Conservation (phyloP, 2,797 vertebrate species). For the Anisognathus igniventris region DNA sequence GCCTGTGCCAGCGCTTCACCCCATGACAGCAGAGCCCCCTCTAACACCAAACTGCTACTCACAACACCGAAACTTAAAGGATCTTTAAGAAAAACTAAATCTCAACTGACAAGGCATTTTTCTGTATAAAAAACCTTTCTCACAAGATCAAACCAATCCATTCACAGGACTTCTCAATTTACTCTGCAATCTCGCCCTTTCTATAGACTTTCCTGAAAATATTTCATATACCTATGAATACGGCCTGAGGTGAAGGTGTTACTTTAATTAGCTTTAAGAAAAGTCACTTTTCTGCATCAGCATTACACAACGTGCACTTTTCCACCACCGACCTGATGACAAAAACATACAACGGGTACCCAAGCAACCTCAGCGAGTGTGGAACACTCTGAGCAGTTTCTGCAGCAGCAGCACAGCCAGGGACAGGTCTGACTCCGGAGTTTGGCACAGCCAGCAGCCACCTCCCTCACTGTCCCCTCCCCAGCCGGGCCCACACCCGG, state of each 20-base stretch:
- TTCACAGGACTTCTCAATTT: neutral
- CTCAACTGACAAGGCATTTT: neutral
- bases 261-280: neutral
- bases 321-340: accelerated
- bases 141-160: neutral
- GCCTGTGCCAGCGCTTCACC: neutral
- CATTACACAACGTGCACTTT: neutral
- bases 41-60: neutral
- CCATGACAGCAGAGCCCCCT: accelerated
- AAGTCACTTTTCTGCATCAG: accelerated
- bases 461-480: neutral
- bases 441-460: accelerated
- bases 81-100: neutral
- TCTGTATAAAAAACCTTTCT: neutral
- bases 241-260: accelerated
- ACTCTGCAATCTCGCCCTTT: neutral
- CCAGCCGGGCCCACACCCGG: neutral
- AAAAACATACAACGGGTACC: accelerated
- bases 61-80: accelerated
- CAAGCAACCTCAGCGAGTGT: accelerated
- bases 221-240: neutral
- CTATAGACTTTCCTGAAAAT: neutral
- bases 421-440: accelerated
- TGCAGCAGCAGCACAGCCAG: neutral
- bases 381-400: neutral